Evolutionary conservation across 2,888 invertebrate species (phyloP).

Genomic region (Acleris laterana): DNA sequence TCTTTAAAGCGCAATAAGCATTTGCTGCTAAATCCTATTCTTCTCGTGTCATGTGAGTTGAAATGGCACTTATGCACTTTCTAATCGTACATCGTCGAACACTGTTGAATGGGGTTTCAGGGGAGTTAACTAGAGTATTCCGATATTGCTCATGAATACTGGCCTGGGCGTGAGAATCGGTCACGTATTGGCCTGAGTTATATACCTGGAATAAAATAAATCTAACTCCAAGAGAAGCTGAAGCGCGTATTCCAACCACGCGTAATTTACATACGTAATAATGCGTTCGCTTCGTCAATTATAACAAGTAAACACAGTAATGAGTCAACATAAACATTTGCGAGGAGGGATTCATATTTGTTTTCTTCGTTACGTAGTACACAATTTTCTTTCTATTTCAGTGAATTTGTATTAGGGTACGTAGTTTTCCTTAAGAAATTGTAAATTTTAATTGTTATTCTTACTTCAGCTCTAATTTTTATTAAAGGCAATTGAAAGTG

Average conservation of each 20-base stretch:
- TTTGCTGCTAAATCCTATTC: constrained; percentile 5
- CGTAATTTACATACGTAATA: constrained; percentile 53
- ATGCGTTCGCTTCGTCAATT: constrained; percentile 41
- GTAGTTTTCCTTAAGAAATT: background rate
- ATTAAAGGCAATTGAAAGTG: no score
- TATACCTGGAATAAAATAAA: constrained; percentile 74
- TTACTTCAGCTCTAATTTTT: no score
- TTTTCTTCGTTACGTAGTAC: background rate
- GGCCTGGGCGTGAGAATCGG: constrained; percentile 77
- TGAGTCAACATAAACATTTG: constrained; percentile 33
- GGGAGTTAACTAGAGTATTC: constrained; percentile 28
- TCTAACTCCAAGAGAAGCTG: constrained; percentile 62
- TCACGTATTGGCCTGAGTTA: constrained; percentile 80
- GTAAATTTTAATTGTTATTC: background rate
- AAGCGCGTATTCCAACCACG: constrained; percentile 65
- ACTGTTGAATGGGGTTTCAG: constrained; percentile 30
- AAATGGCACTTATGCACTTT: constrained; percentile 26
- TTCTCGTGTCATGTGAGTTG: constrained; percentile 9
- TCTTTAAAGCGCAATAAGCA: background rate
- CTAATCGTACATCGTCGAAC: constrained; percentile 20
- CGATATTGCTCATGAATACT: constrained; percentile 52
- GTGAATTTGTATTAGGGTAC: background rate
- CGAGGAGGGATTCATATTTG: constrained; percentile 9
- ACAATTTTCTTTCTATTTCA: no score
- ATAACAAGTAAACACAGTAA: constrained; percentile 35